Evolutionary conservation across 1,140 invertebrate genomes (phyloP).

Genomic region (Lysiphlebus fabarum): DNA sequence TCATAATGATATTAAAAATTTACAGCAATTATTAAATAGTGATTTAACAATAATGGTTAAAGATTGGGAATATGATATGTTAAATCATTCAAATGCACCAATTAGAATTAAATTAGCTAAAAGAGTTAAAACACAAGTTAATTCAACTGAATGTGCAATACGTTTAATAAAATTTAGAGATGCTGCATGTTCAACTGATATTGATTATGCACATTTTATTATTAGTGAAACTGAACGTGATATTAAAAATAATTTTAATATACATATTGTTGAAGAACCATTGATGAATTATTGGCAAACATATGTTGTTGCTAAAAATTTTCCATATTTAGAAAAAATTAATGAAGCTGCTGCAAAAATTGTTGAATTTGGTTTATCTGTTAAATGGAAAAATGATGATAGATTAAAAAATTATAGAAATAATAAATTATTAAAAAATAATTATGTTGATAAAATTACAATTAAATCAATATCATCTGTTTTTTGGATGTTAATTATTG

Average conservation of each 20-base stretch:
- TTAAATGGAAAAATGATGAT: conserved; percentile 25
- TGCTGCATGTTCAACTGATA: conserved; percentile 24
- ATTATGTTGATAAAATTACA: background rate
- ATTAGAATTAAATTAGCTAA: background rate
- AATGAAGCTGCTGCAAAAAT: conserved; percentile 10
- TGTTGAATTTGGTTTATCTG: conserved; percentile 21
- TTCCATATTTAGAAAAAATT: conserved; percentile 18
- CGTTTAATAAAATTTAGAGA: conserved; percentile 7
- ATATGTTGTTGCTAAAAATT: conserved; percentile 19
- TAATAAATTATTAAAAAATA: background rate
- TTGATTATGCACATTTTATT: conserved; percentile 5
- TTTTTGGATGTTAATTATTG: no score
- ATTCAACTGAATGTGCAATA: conserved; percentile 16
- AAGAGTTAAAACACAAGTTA: conserved; percentile 6
- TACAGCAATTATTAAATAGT: conserved; percentile 14
- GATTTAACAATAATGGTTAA: conserved; percentile 18
- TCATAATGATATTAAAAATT: conserved; percentile 22
- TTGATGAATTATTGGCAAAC: conserved; percentile 23
- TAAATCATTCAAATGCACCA: conserved; percentile 6
- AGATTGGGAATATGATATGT: conserved; percentile 10
- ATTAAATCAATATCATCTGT: no score
- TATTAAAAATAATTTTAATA: conserved; percentile 4
- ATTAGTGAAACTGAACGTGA: background rate
- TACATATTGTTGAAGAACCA: conserved; percentile 21
- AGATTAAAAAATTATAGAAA: conserved; percentile 3